Base-by-base conservation (phyloP, 2,888 invertebrate species). In the Lepas anatifera region DNA sequence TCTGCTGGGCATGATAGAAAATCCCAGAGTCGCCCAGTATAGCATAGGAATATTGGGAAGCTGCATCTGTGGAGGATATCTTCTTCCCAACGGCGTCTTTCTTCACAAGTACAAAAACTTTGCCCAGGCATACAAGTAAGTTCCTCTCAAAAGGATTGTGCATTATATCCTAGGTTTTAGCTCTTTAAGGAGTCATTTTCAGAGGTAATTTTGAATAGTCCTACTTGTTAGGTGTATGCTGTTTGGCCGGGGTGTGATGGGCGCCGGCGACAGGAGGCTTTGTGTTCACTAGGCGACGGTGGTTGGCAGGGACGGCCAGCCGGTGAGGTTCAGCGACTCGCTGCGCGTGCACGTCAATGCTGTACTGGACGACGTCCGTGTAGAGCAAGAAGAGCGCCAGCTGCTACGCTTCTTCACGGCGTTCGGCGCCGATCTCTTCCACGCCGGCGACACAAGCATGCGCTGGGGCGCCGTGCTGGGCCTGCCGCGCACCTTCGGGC, bases 351-450 rank as follows among this genome's bases (percentile, higher is more conserved):
- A 58, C 35, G 58, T 58, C 22, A 35, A 58, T 25, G 58, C 58
- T 8, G 58, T 58, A 35, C 58, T 58, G 18, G 58, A 58, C 35
- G 58, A 58, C 32, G 58, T 35, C 1, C 32, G 18, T 7, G 58
- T 58, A 22, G 58, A 58, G 10, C 32, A n/a, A 18, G 58, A 58
- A 11, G 58, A 58, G 58, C 58, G 58, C 18, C 1, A 8, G 13
- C 32, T 18, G 22, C 58, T 58, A 35, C 58, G 58, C 32, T 58
- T 58, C 58, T 58, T 58, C 58, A 58, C 58, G 58, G 32, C 58
- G 58, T 58, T 58, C 58, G 58, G 58, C 22, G 58, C 32, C 58
- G 58, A 58, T 22, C 58, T 25, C 32, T 32, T 35, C 32, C 58
- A 58, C 58, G 58, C 58, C 18, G 58, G 58, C 58, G 18, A 8